These are phyloP conservation scores for Telenomus remus DNA, from an alignment of 1,140 invertebrate genomes.

Conservation along the genomic window DNA sequence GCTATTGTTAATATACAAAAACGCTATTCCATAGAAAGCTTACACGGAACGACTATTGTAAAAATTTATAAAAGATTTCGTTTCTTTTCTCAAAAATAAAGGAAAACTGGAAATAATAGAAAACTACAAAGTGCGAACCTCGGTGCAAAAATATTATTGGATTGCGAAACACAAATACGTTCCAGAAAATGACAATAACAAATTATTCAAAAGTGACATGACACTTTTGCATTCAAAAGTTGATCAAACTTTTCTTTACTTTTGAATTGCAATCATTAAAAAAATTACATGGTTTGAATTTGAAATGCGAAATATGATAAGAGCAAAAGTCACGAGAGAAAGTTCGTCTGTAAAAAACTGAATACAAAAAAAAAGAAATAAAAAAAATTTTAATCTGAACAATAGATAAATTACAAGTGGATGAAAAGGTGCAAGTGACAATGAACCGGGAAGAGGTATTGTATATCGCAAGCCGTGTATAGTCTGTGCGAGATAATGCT, in stretches of 20 bases:
- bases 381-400: slow-evolving; percentile 11
- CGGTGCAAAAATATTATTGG: neutral
- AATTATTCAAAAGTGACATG: too few relatives aligned
- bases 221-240: too few relatives aligned
- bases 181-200: too few relatives aligned
- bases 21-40: neutral
- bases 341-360: too few relatives aligned
- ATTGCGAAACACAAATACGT: too few relatives aligned
- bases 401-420: slow-evolving; percentile 18
- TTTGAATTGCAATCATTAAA: too few relatives aligned
- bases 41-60: neutral
- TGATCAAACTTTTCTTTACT: too few relatives aligned
- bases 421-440: slow-evolving; percentile 40
- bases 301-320: too few relatives aligned
- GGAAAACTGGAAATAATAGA: too few relatives aligned
- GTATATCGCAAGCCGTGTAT: slow-evolving; percentile 40
- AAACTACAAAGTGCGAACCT: neutral
- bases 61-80: neutral
- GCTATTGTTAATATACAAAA: neutral
- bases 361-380: neutral
- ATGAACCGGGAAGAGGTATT: slow-evolving; percentile 50
- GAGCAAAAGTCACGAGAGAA: too few relatives aligned
- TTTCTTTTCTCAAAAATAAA: too few relatives aligned
- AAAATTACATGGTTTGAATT: too few relatives aligned
- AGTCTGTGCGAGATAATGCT: slow-evolving; percentile 49